Conservation (phyloP, 1,140 invertebrate species). For the Cyphomyrmex costatus region DNA sequence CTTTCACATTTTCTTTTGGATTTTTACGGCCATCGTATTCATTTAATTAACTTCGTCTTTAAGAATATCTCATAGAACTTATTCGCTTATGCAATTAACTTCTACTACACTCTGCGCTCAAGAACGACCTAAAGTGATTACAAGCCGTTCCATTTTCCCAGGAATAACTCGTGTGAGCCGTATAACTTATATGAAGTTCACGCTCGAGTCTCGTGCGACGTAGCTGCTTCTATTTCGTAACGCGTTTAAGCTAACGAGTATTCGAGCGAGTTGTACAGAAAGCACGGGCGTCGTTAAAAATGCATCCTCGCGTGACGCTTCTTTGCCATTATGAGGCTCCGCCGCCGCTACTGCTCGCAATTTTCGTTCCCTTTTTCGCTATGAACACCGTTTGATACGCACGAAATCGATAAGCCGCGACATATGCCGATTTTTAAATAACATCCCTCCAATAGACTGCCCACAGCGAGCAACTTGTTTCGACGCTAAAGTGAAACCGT, state of each 20-base stretch:
- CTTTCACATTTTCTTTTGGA: neutral
- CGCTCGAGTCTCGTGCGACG: neutral
- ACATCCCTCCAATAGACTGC: conserved; percentile 24
- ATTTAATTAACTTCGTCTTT: conserved; percentile 1
- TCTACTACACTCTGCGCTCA: neutral
- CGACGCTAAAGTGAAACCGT: neutral
- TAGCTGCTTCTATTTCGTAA: conserved; percentile 37
- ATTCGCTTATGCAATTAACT: conserved; percentile 49
- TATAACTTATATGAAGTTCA: conserved; percentile 58
- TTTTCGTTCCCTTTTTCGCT: conserved; percentile 34
- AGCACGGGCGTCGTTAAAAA: conserved; percentile 63
- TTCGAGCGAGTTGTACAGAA: neutral
- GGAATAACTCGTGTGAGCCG: conserved; percentile 18
- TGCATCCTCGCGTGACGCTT: conserved; percentile 66
- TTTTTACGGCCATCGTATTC: neutral
- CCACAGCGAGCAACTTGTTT: neutral
- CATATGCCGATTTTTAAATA: conserved; percentile 70
- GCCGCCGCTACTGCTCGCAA: neutral
- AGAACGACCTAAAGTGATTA: conserved; percentile 45
- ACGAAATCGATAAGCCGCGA: conserved; percentile 44
- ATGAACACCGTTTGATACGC: neutral
- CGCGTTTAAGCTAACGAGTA: conserved; percentile 57
- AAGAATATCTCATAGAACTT: neutral
- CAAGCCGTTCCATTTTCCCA: conserved; percentile 47
- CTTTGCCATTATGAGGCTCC: neutral